Evolutionary conservation across 2,797 vertebrate genomes (phyloP).

Genomic region (Fistularia tabacaria): DNA sequence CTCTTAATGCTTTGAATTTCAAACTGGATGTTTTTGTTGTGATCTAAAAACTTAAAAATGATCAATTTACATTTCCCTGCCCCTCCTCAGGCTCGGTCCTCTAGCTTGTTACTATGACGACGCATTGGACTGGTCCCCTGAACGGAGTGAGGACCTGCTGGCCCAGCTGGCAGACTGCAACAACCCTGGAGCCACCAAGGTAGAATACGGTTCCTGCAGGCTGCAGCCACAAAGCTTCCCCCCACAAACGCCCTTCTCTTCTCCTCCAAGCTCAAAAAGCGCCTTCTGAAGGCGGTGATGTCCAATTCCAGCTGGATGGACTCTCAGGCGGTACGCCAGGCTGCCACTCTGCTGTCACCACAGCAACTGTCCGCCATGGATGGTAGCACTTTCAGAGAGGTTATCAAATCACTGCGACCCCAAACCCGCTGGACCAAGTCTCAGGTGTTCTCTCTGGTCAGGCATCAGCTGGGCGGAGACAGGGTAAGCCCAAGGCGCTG

Average conservation of each 20-base stretch:
- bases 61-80: too few species aligned
- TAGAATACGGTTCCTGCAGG: conserved; percentile 16
- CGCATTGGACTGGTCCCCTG: conserved; percentile 29
- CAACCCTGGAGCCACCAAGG: conserved; percentile 47
- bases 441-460: conserved; percentile 47
- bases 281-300: conserved; percentile 41
- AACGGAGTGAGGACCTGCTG: conserved; percentile 52
- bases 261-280: conserved; percentile 56
- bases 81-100: conserved; percentile 60
- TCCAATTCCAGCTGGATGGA: neutral
- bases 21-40: neutral
- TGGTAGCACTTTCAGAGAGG: conserved; percentile 6
- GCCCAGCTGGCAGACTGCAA: conserved; percentile 51
- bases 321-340: conserved; percentile 1
- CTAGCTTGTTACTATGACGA: conserved; percentile 61
- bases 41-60: too few species aligned
- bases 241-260: neutral
- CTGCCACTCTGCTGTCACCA: conserved; percentile 40
- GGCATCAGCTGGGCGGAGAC: conserved; percentile 35
- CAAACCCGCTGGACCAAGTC: conserved; percentile 31
- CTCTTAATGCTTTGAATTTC: neutral
- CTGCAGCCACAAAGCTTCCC: neutral
- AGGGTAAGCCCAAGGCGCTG: conserved; percentile 37
- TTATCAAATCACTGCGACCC: conserved; percentile 33
- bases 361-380: conserved; percentile 37